Evolutionary conservation across 2,797 vertebrate species (phyloP), one percentile per base, ranked within the genome.

Genomic region (Tympanoctomys barrerae): DNA sequence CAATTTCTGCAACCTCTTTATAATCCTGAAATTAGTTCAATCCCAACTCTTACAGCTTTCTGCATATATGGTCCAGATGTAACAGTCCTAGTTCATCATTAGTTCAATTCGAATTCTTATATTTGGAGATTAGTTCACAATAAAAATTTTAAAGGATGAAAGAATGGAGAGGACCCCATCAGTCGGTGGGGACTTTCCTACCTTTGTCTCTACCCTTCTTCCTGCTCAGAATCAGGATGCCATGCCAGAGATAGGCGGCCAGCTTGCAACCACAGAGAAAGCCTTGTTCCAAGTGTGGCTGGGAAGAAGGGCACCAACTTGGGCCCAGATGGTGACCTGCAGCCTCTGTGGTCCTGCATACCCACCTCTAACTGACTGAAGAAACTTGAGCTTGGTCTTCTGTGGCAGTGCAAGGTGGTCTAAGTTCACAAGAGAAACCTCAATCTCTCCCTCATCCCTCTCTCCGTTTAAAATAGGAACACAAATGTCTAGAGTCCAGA

Each of bases 41-140:
- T 87, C 79, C 31, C 39, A 77, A 49, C 14, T 77, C 73, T 77
- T 77, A 31, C 14, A 49, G 49, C 13, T 77, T 26, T 77, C 42
- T 46, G 49, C 16, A 31, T 46, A 46, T 49, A 28, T 18, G 7
- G 42, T 77, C 73, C 73, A 28, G 6, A 77, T 28, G 31, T 18
- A 77, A 49, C 7, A 8, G 24, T 77, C 39, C 42, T 49, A 8
- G 42, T 77, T 77, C 8, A 77, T 49, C 49, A 77, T 49, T 18
- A 16, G 73, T 77, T 77, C 26, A 49, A 31, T 31, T 46, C 26
- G 26, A 77, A 28, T 26, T 73, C 22, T 49, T 49, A 24, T 31
- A 92, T 79, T 79, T 82, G 89, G 61, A 89, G 73, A 84, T 93
- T 80, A 66, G 36, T 54, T 91, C 64, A 80, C 70, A 94, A 82